A percentile compares a stretch with the other conserved stretches of the same genome.
These are phyloP conservation scores for Drusus annulatus DNA, from an alignment of 1,140 invertebrate species.

Conservation along the genomic window DNA sequence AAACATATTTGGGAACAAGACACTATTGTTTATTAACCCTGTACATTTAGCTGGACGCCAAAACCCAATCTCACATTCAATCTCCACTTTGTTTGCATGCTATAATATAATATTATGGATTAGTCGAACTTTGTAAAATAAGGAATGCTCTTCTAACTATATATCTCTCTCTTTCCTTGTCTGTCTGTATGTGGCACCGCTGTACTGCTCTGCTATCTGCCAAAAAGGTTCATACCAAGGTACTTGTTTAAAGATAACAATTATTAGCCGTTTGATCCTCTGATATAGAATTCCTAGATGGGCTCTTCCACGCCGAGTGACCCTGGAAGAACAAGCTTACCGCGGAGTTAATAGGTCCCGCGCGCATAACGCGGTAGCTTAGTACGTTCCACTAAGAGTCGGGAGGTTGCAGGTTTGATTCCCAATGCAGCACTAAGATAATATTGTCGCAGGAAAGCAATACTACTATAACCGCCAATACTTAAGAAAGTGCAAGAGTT, in stretches of 20 bases:
- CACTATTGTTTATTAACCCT: not conserved
- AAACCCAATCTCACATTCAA: not conserved
- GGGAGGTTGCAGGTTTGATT: no score
- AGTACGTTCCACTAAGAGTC: no score
- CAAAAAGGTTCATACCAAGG: constrained; percentile 60
- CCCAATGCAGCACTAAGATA: no score
- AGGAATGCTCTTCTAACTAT: constrained; percentile 60
- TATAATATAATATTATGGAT: constrained; percentile 5
- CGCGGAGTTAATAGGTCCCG: no score
- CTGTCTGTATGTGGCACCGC: constrained; percentile 60
- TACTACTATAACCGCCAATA: no score
- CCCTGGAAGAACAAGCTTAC: no score
- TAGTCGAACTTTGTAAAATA: constrained; percentile 50
- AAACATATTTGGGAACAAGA: not conserved
- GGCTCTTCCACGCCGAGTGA: no score
- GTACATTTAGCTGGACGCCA: not conserved
- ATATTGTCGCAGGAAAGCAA: no score
- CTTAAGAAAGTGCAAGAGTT: no score
- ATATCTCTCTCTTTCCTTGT: constrained; percentile 58
- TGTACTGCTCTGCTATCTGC: constrained; percentile 59
- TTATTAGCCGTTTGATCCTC: constrained; percentile 46
- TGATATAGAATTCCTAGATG: no score
- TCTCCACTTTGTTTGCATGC: constrained; percentile 51
- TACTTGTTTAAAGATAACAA: constrained; percentile 54
- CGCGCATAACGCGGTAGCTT: no score